Percentiles rank a stretch among this genome's conserved stretches.
Evolutionary conservation across 1,140 invertebrate genomes (phyloP).

Genomic region (roundworm (Caenorhabditis elegans)): DNA sequence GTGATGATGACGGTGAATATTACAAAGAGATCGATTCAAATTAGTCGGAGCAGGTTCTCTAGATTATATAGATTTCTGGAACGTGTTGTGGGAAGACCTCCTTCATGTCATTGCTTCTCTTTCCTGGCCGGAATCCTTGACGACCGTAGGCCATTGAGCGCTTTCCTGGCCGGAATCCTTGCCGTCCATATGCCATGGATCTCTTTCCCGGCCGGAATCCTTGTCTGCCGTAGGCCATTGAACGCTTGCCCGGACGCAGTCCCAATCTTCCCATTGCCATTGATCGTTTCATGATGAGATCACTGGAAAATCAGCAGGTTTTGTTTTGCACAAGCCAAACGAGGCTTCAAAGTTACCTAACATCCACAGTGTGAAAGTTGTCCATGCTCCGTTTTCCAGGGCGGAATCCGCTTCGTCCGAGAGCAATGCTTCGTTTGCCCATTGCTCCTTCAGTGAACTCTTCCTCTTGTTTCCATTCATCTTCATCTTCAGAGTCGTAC

Average conservation of each 20-base stretch:
- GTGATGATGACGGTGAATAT: too few relatives aligned
- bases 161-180: slow-evolving; percentile 46
- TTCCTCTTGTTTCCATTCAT: neutral
- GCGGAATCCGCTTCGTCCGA: slow-evolving; percentile 44
- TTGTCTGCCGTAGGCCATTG: slow-evolving; percentile 39
- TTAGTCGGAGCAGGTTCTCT: neutral
- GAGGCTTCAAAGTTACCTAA: neutral
- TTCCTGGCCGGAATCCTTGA: slow-evolving; percentile 47
- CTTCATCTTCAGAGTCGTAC: neutral
- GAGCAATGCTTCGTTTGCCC: slow-evolving; percentile 41
- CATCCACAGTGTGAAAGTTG: slow-evolving; percentile 20
- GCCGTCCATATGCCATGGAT: slow-evolving; percentile 41
- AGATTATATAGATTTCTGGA: neutral
- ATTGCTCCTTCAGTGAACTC: slow-evolving; percentile 33
- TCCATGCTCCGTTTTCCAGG: slow-evolving; percentile 38
- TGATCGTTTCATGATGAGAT: slow-evolving; percentile 38
- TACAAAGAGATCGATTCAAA: neutral
- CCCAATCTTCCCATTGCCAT: slow-evolving; percentile 42
- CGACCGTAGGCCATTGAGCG: slow-evolving; percentile 44
- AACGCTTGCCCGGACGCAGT: slow-evolving; percentile 48
- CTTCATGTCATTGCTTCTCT: slow-evolving; percentile 24
- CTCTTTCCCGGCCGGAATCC: slow-evolving; percentile 48
- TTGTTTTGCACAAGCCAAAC: neutral
- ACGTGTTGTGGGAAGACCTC: neutral
- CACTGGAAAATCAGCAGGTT: neutral